phyloP scores from a whole-genome alignment of 2,113 vertebrate species.

The Rhinolophus ferrumequinum region DNA sequence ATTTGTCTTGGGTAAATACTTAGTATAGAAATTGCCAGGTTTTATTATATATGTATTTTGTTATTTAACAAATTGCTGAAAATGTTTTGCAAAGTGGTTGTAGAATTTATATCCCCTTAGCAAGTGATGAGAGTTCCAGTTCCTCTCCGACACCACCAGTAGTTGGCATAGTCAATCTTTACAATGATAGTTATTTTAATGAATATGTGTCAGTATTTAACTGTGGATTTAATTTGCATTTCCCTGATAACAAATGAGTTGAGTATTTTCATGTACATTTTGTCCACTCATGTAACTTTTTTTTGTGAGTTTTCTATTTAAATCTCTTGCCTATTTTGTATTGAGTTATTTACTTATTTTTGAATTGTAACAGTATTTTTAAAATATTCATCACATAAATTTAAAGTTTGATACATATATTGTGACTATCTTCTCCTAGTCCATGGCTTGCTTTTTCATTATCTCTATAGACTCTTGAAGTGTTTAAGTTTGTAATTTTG shows the following conservation, averaged over 20 bases:
- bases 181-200: background rate
- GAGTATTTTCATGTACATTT: background rate
- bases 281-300: background rate
- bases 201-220: background rate
- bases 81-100: background rate
- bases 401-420: background rate
- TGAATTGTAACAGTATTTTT: background rate
- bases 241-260: background rate
- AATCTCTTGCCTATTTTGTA: background rate
- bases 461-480: background rate
- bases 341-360: background rate
- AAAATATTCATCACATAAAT: background rate
- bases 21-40: background rate
- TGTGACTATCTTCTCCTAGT: background rate
- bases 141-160: background rate
- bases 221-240: conserved; percentile 3
- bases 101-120: background rate
- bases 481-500: background rate
- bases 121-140: background rate
- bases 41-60: background rate
- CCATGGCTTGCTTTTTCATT: background rate
- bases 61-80: background rate
- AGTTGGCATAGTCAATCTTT: background rate
- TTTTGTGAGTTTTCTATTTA: background rate
- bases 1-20: background rate